Percentiles rank a stretch among this genome's conserved stretches.
Conservation (phyloP, 2,888 invertebrate species). For the Calephelis perditalis region DNA sequence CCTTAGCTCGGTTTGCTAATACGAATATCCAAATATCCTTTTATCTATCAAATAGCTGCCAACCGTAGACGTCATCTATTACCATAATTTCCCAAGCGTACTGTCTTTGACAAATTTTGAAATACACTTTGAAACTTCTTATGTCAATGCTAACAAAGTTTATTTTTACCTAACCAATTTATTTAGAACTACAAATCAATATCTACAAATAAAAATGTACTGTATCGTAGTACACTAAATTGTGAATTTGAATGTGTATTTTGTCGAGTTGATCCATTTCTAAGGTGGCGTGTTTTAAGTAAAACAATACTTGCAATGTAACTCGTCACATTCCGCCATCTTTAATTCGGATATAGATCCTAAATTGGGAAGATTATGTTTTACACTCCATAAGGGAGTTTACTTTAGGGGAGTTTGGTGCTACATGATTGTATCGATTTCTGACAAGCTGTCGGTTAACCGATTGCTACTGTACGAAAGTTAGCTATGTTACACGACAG, state of each 20-base stretch:
- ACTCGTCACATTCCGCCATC: slow-evolving; percentile 30
- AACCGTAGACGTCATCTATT: slow-evolving; percentile 36
- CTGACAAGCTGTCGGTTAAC: background rate
- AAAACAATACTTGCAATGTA: slow-evolving; percentile 36
- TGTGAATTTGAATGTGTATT: background rate
- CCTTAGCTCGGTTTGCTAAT: slow-evolving; percentile 34
- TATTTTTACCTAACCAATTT: slow-evolving; percentile 9
- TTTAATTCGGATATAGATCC: slow-evolving; percentile 28
- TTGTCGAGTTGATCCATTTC: slow-evolving; percentile 17
- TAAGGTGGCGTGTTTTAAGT: slow-evolving; percentile 26
- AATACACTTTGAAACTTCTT: slow-evolving; percentile 8
- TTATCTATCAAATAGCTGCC: slow-evolving; percentile 39
- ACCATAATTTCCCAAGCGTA: slow-evolving; percentile 41
- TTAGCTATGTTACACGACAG: background rate
- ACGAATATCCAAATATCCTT: slow-evolving; percentile 37
- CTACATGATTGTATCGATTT: slow-evolving; percentile 3
- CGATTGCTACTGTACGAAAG: background rate
- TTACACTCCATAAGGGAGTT: slow-evolving; percentile 12
- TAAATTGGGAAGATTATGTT: slow-evolving; percentile 20
- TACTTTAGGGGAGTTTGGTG: background rate
- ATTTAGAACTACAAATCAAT: background rate
- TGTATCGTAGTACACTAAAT: background rate
- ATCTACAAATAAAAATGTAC: background rate
- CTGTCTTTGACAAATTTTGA: slow-evolving; percentile 22
- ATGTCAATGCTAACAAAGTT: slow-evolving; percentile 13